Percentiles rank a stretch among this genome's conserved stretches.
Evolutionary conservation across 2,888 invertebrate genomes (phyloP).

Genomic region (Leptopterna dolabrata): DNA sequence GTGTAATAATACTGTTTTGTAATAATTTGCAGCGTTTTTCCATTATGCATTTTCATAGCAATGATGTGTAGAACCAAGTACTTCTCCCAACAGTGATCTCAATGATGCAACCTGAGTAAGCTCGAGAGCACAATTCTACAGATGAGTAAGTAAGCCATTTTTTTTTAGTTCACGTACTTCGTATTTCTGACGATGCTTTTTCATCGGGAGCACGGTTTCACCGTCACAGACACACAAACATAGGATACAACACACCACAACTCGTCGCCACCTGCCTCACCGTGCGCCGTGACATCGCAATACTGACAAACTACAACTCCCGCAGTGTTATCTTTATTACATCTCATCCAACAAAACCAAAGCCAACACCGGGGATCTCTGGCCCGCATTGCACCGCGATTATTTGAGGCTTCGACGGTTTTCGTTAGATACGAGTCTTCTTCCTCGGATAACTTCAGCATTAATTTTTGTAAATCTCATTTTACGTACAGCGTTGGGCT

Average conservation of each 20-base stretch:
- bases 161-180: background rate
- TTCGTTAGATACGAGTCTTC: background rate
- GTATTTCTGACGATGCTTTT: background rate
- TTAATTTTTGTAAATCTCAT: too few species aligned
- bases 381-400: background rate
- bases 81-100: too few species aligned
- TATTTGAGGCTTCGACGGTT: background rate
- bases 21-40: too few species aligned
- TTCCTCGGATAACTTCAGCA: too few species aligned
- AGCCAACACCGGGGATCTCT: background rate
- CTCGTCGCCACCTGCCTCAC: background rate
- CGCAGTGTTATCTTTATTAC: background rate
- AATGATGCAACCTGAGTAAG: too few species aligned
- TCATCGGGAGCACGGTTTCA: background rate
- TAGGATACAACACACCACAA: background rate
- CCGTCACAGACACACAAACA: background rate
- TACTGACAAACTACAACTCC: background rate
- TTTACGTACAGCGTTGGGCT: too few species aligned
- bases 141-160: too few species aligned
- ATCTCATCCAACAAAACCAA: background rate
- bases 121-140: too few species aligned
- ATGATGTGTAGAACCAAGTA: too few species aligned
- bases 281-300: background rate
- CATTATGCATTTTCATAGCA: too few species aligned
- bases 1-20: too few species aligned